Evolutionary conservation across 2,113 vertebrate species (phyloP).

Genomic region (Galemys pyrenaicus): DNA sequence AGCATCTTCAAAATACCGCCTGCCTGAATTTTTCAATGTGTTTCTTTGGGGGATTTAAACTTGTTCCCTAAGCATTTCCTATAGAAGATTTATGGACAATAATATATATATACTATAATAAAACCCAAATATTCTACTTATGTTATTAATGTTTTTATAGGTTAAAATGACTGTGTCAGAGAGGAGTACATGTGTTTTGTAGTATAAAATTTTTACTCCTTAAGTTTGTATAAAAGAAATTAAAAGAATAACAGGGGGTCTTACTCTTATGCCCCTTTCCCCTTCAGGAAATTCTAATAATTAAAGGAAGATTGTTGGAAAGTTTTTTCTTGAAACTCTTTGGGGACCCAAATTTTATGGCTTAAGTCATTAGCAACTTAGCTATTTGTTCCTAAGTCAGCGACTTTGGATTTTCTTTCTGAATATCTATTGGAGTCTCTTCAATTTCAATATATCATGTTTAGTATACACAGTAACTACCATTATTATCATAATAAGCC

Average conservation of each 20-base stretch:
- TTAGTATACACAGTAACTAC: background rate
- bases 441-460: background rate
- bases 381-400: background rate
- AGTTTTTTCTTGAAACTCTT: background rate
- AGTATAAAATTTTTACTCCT: background rate
- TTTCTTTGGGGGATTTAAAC: constrained; percentile 52
- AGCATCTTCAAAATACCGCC: constrained; percentile 78
- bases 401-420: background rate
- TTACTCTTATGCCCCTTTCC: background rate
- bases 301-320: background rate
- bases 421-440: background rate
- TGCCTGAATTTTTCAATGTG: constrained; percentile 63
- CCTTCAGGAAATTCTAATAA: background rate
- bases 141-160: background rate
- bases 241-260: background rate
- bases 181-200: background rate
- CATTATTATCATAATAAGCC: background rate
- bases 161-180: constrained; percentile 8
- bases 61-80: constrained; percentile 23
- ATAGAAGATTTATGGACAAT: constrained; percentile 21
- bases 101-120: constrained; percentile 40
- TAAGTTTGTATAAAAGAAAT: background rate
- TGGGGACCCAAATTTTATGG: background rate
- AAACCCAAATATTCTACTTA: background rate
- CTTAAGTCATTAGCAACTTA: background rate